These are phyloP conservation scores for Synanthedon tipuliformis DNA, from an alignment of 2,888 invertebrate genomes.

Conservation along the genomic window DNA sequence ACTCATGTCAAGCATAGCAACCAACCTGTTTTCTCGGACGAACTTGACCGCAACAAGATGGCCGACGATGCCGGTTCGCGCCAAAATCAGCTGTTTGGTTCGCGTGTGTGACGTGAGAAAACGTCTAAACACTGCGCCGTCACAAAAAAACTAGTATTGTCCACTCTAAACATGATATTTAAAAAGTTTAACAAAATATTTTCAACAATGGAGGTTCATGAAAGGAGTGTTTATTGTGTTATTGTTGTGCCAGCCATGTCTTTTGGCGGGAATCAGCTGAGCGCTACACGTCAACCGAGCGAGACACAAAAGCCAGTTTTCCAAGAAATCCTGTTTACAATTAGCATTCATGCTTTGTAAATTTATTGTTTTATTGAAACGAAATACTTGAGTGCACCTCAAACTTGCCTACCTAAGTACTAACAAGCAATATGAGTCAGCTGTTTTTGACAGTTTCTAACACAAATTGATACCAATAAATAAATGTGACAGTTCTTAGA, in stretches of 20 bases:
- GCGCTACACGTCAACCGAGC: conserved; percentile 11
- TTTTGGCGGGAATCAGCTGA: conserved; percentile 22
- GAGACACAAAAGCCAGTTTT: too few species aligned
- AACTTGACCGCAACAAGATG: conserved; percentile 11
- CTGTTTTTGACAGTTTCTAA: too few species aligned
- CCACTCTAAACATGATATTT: conserved; percentile 16
- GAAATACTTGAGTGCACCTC: too few species aligned
- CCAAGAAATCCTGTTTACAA: conserved; percentile 8
- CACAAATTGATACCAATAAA: too few species aligned
- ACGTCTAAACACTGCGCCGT: conserved; percentile 1
- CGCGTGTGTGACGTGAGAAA: conserved; percentile 16
- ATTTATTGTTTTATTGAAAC: too few species aligned
- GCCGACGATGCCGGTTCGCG: conserved; percentile 11
- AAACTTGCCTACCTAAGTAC: too few species aligned
- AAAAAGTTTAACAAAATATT: conserved; percentile 17
- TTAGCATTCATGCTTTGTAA: neutral
- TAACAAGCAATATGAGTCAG: too few species aligned
- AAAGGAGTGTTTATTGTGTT: conserved; percentile 11
- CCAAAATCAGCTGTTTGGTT: conserved; percentile 24
- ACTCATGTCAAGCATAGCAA: conserved; percentile 8
- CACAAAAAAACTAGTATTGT: conserved; percentile 11
- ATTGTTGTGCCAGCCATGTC: conserved; percentile 1
- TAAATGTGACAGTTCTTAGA: too few species aligned
- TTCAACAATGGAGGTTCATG: conserved; percentile 13
- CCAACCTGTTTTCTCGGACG: conserved; percentile 11